A percentile compares a stretch with the other conserved stretches of the same genome.
Conservation (phyloP, 1,140 invertebrate species). For the Hirudo medicinalis region DNA sequence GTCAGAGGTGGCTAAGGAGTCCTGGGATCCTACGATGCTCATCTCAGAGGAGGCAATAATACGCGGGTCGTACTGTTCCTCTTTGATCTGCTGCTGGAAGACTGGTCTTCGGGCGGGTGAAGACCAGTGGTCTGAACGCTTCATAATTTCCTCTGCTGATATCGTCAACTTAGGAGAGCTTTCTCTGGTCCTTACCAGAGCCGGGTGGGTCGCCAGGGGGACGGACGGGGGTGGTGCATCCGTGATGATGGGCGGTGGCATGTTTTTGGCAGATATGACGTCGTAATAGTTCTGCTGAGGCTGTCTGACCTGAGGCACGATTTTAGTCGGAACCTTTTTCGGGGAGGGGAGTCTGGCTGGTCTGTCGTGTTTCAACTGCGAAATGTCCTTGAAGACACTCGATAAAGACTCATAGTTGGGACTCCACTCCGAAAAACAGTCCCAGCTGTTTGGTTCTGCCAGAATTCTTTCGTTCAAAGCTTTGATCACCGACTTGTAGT, state of each 20-base stretch:
- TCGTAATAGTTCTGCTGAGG: not conserved
- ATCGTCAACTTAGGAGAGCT: too few species aligned
- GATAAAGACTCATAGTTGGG: too few species aligned
- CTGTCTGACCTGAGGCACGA: not conserved
- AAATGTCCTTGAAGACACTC: too few species aligned
- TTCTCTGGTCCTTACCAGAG: not conserved
- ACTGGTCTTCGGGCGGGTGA: not conserved
- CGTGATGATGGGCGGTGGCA: slow-evolving; percentile 1
- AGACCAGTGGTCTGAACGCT: not conserved
- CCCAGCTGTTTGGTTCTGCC: too few species aligned
- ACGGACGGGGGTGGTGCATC: not conserved
- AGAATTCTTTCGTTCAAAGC: too few species aligned
- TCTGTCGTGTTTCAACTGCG: too few species aligned
- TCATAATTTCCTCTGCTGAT: too few species aligned
- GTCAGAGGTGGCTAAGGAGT: too few species aligned
- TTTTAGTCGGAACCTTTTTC: slow-evolving; percentile 4
- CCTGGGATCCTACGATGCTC: too few species aligned
- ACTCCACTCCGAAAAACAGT: too few species aligned
- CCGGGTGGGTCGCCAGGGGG: not conserved
- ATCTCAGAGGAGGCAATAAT: not conserved
- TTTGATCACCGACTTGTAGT: too few species aligned
- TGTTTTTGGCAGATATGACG: not conserved
- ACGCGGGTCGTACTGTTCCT: not conserved
- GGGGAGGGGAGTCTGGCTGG: not conserved
- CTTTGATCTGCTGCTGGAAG: not conserved